Base-by-base conservation (phyloP, 2,113 vertebrate species). In the Protomyctophum bolini region DNA sequence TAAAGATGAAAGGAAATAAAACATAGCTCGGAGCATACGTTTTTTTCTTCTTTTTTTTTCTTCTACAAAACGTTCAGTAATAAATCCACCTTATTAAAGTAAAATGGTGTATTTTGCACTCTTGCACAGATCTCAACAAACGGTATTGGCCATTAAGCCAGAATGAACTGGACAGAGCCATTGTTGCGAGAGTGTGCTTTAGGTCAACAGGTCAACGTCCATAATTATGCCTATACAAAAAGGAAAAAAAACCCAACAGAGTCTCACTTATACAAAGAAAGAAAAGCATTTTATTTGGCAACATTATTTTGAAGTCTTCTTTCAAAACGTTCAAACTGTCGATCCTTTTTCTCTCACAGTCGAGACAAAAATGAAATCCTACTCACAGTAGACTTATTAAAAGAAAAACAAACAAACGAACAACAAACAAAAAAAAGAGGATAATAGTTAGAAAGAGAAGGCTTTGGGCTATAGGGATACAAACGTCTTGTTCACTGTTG, bases 221-320 rank as follows among this genome's bases (percentile, higher is more conserved):
- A 41, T 2, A n/a, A 58, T 8, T 7, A 21, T 51, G 14, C 14
- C 10, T 65, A 7, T 5, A 14, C 21, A 21, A 21, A 21, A 21
- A 21, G 21, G n/a, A 47, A n/a, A 45, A 12, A 58, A 66, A 49
- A 46, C 5, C 59, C 33, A 41, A 41, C 33, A 6, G 57, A 64
- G 15, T 28, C 21, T 46, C 72, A 8, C 2, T 57, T 56, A 77
- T 87, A 90, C 74, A 91, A 89, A 89, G 79, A 80, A 75, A 71
- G 41, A 65, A 79, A 83, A 81, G 65, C 73, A 83, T 94, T 41
- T 93, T 93, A 92, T 93, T 93, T 77, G 52, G 83, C 83, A 87
- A 87, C 70, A 82, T 66, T 21, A 66, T 58, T 76, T 61, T 41
- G 33, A 68, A 66, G 52, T 70, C 12, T 33, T 41, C 33, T 33